phyloP scores from a whole-genome alignment of 2,888 invertebrate genomes.

The Metalampra italica region DNA sequence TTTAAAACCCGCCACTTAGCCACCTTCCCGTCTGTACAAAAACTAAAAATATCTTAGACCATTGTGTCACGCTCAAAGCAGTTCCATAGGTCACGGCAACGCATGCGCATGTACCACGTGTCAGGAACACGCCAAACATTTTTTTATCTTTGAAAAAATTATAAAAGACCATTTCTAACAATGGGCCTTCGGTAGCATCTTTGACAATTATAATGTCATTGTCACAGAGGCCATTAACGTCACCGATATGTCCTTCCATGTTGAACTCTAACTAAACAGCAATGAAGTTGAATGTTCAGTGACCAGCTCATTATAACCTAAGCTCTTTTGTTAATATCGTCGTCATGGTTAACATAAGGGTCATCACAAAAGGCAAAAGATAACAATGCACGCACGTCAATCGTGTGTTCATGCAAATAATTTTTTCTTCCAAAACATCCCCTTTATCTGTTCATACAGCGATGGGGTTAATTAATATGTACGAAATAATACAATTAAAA shows the following conservation, averaged over 20 bases:
- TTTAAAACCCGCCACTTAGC: slow-evolving; percentile 75
- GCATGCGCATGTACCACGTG: slow-evolving; percentile 69
- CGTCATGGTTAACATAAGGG: slow-evolving; percentile 70
- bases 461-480: slow-evolving; percentile 78
- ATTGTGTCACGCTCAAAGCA: slow-evolving; percentile 75
- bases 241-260: slow-evolving; percentile 27
- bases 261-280: slow-evolving; percentile 44
- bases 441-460: slow-evolving; percentile 67
- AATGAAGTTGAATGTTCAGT: slow-evolving; percentile 44
- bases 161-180: slow-evolving; percentile 72
- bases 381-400: slow-evolving; percentile 76
- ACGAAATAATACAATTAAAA: slow-evolving; percentile 72
- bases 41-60: slow-evolving; percentile 73
- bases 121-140: slow-evolving; percentile 77
- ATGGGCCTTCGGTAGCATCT: slow-evolving; percentile 76
- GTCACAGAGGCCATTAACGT: slow-evolving; percentile 47
- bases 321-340: slow-evolving; percentile 37
- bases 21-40: slow-evolving; percentile 72
- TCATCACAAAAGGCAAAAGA: slow-evolving; percentile 77
- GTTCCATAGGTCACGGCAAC: slow-evolving; percentile 75
- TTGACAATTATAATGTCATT: slow-evolving; percentile 77
- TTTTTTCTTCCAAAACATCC: slow-evolving; percentile 73
- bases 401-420: slow-evolving; percentile 77
- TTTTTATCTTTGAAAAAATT: slow-evolving; percentile 75
- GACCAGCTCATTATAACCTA: slow-evolving; percentile 27